phyloP scores from a whole-genome alignment of 2,113 vertebrate genomes.

The Tapirus terrestris region DNA sequence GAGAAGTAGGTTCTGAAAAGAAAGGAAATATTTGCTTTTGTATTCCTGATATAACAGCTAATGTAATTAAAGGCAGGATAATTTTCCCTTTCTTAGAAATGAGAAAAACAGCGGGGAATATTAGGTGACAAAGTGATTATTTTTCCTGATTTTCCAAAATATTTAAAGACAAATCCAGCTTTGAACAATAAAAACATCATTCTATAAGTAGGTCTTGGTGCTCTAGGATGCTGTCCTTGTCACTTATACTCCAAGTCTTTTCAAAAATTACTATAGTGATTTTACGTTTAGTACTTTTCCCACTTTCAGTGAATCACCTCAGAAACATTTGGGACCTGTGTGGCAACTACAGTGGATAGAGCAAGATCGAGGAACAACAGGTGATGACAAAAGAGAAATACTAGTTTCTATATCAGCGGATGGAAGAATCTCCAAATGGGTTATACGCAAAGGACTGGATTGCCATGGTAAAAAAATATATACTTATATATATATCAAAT shows the following conservation, averaged over 20 bases:
- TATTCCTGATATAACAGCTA: conserved; percentile 3
- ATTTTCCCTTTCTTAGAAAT: not conserved
- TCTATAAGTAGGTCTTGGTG: not conserved
- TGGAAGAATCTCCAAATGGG: conserved; percentile 91
- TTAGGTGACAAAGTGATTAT: not conserved
- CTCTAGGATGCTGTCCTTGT: not conserved
- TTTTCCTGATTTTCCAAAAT: not conserved
- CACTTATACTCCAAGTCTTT: not conserved
- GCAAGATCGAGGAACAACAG: conserved; percentile 82
- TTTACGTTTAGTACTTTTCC: not conserved
- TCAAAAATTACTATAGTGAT: not conserved
- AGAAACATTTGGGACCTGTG: conserved; percentile 90
- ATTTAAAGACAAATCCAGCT: not conserved
- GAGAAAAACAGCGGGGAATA: not conserved
- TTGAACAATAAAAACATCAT: not conserved
- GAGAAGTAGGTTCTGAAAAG: conserved; percentile 11
- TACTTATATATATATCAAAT: not conserved
- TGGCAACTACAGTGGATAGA: conserved; percentile 94
- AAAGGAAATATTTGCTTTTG: conserved; percentile 29
- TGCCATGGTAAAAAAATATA: conserved; percentile 88
- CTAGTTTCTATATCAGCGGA: conserved; percentile 92
- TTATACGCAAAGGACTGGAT: conserved; percentile 89
- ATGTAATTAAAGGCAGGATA: not conserved
- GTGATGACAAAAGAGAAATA: conserved; percentile 88
- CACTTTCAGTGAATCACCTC: conserved; percentile 86